Evolutionary conservation across 2,888 invertebrate species (phyloP).

Genomic region (Deroplatys truncata): DNA sequence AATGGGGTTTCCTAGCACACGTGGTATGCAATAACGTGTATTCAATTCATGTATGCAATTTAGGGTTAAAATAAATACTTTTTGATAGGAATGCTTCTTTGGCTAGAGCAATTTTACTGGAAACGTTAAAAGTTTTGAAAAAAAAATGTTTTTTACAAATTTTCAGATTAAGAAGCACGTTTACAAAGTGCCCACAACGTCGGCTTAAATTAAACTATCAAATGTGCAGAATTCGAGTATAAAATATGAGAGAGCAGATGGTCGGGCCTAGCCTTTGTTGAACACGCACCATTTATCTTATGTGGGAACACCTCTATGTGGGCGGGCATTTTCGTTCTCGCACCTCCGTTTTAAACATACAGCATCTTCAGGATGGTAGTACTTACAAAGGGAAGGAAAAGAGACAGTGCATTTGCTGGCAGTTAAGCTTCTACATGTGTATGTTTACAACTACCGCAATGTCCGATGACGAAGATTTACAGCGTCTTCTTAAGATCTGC

Average conservation of each 20-base stretch:
- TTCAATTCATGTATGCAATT: no score
- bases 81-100: neutral
- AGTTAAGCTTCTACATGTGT: neutral
- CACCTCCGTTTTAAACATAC: neutral
- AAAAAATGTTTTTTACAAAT: neutral
- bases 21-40: no score
- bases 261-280: neutral
- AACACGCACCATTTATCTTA: neutral
- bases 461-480: neutral
- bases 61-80: neutral
- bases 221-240: neutral
- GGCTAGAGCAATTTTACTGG: neutral
- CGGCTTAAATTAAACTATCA: neutral
- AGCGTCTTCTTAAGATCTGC: no score
- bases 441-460: neutral
- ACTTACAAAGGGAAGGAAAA: neutral
- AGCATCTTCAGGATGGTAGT: neutral
- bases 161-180: neutral
- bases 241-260: neutral
- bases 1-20: no score
- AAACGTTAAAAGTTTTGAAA: neutral
- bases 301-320: neutral
- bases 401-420: neutral
- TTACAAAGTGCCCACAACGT: neutral
- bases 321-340: neutral